Evolutionary conservation across 2,797 vertebrate genomes (phyloP).

Genomic region (Rallus crepitans): DNA sequence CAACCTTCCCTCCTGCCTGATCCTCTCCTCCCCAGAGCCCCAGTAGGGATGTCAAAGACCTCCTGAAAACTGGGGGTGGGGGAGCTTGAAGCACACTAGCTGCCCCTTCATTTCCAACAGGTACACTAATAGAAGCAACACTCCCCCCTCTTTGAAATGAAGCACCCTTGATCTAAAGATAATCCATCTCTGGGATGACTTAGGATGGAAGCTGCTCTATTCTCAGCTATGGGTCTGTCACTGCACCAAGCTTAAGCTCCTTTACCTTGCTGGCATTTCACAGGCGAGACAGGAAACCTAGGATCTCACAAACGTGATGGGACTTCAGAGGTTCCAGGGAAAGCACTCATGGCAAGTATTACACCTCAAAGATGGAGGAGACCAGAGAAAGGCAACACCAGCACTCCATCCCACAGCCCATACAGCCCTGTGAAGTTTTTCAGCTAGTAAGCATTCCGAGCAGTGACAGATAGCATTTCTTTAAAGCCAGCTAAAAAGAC

Average conservation of each 20-base stretch:
- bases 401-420: fast-evolving
- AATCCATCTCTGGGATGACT: background rate
- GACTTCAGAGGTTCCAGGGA: background rate
- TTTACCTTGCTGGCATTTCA: background rate
- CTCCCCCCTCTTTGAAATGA: background rate
- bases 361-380: background rate
- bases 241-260: background rate
- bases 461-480: background rate
- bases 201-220: background rate
- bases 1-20: background rate
- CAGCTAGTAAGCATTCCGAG: background rate
- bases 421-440: background rate
- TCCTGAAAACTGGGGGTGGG: fast-evolving
- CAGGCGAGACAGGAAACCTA: background rate
- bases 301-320: background rate
- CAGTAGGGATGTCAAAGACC: fast-evolving
- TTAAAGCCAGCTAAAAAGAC: background rate
- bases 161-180: background rate
- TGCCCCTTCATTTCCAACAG: background rate
- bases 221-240: background rate
- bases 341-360: background rate
- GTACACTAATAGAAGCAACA: background rate
- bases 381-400: background rate
- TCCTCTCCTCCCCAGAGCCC: background rate
- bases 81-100: fast-evolving